Evolutionary conservation across 2,113 vertebrate species (phyloP), one percentile per base, ranked within the genome.

Genomic region (Charadrius vociferus): DNA sequence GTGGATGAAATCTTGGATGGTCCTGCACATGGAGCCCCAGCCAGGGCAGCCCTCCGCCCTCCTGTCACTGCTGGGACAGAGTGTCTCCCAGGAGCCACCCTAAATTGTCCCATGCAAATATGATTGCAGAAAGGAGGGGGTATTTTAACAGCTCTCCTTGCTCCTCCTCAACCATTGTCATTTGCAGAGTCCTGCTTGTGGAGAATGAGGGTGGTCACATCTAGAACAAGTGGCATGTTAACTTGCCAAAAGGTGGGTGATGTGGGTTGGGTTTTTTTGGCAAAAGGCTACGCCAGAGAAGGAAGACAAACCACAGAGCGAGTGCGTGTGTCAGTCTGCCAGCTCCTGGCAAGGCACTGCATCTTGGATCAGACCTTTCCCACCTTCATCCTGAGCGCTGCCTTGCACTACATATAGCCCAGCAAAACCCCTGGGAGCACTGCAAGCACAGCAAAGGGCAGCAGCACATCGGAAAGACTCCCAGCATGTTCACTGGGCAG

Each of bases 251-350:
- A 56, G 7, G 10, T 73, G 39, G 3, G 10, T 41, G 16, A 39
- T 55, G 3, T 41, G 14, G 3, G 2, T 0, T 6, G 11, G 9
- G 11, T 41, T 41, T 55, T 56, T 55, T 56, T 62, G 4, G 12
- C 2, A 45, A 79, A 81, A 50, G 18, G 2, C 10, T 32, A 20
- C 12, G 62, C 14, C 10, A 41, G 37, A 78, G 37, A 78, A 75
- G 21, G 26, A 86, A 78, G 55, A 79, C 8, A 83, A 91, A 17
- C 12, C 1, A 1, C 22, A 55, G 37, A 36, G 8, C 0, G 0
- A 66, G 18, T 24, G 14, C 7, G 14, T 55, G 6, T 41, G 45
- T 74, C 50, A 37, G 19, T 55, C 34, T 75, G 65, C 27, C 49
- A 74, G 55, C 26, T 52, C 43, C 55, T 30, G 24, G 29, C 14